Conservation (phyloP, 1,140 invertebrate genomes). For the Bacillus rossius region DNA sequence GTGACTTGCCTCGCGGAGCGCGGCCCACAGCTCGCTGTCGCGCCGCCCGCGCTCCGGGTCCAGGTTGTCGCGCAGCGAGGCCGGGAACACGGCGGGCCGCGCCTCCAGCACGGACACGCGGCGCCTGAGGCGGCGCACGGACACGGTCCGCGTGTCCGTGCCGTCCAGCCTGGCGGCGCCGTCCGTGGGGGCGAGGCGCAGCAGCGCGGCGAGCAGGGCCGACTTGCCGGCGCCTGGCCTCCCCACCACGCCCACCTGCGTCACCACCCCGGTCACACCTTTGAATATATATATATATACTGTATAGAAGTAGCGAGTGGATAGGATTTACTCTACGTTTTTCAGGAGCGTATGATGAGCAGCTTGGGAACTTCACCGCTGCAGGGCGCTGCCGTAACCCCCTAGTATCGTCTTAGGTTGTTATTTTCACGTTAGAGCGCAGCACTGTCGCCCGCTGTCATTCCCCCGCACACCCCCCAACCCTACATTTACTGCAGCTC, state of each 20-base stretch:
- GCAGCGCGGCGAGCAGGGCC: constrained; percentile 65
- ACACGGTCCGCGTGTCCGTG: constrained; percentile 40
- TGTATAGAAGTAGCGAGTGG: too few species aligned
- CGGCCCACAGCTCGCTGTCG: constrained; percentile 66
- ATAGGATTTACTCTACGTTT: too few species aligned
- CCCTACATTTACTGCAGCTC: too few species aligned
- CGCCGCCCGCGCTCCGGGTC: constrained; percentile 57
- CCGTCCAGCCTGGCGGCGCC: constrained; percentile 65
- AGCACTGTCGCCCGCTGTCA: too few species aligned
- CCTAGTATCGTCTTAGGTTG: too few species aligned
- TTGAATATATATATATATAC: too few species aligned
- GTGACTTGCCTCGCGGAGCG: constrained; percentile 66
- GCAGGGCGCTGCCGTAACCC: too few species aligned
- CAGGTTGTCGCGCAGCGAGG: constrained; percentile 55
- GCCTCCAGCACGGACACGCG: constrained; percentile 70
- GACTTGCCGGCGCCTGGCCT: constrained; percentile 73
- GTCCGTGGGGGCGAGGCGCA: constrained; percentile 59
- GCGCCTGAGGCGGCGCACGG: constrained; percentile 56
- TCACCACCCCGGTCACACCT: too few species aligned
- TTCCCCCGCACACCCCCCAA: too few species aligned
- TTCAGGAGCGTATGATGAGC: too few species aligned
- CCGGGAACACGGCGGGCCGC: constrained; percentile 61
- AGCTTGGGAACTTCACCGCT: too few species aligned
- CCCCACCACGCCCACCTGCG: constrained; percentile 60
- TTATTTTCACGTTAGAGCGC: too few species aligned